These are phyloP conservation scores for Dryas iulia DNA, from an alignment of 1,140 invertebrate species.

Conservation along the genomic window DNA sequence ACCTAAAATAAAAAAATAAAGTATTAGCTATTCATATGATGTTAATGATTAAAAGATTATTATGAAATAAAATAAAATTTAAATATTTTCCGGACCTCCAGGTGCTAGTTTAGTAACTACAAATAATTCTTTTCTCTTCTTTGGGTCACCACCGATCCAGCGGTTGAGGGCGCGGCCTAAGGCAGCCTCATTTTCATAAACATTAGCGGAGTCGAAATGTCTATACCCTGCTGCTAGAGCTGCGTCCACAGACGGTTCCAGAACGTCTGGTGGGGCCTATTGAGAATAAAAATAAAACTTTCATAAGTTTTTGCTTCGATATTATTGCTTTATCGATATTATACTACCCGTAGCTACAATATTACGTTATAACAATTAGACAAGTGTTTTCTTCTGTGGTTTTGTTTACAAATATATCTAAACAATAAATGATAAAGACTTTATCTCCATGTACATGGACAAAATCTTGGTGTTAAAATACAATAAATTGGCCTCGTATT, in stretches of 20 bases:
- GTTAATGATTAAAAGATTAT: not conserved
- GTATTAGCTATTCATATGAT: not conserved
- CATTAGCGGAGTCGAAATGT: slow-evolving; percentile 85
- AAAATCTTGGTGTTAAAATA: not conserved
- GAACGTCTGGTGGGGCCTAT: slow-evolving; percentile 76
- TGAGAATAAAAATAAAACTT: not conserved
- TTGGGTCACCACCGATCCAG: slow-evolving; percentile 82
- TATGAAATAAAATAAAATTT: not conserved
- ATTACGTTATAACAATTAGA: no score
- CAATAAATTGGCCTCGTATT: not conserved
- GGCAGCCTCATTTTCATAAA: slow-evolving; percentile 83
- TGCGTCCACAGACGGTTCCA: slow-evolving; percentile 79
- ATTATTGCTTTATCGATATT: no score
- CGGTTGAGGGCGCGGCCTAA: slow-evolving; percentile 83
- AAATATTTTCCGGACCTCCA: slow-evolving; percentile 35
- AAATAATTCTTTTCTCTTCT: slow-evolving; percentile 85
- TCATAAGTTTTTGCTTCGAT: not conserved
- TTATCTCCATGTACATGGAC: no score
- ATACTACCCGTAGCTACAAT: no score
- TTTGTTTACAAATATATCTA: not conserved
- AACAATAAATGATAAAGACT: not conserved
- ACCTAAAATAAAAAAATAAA: slow-evolving; percentile 37
- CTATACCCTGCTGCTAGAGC: slow-evolving; percentile 85
- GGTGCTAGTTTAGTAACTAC: slow-evolving; percentile 84
- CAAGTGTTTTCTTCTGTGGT: not conserved